These are phyloP conservation scores for Bilobella aurantiaca DNA, from an alignment of 1,140 invertebrate species.

Conservation along the genomic window DNA sequence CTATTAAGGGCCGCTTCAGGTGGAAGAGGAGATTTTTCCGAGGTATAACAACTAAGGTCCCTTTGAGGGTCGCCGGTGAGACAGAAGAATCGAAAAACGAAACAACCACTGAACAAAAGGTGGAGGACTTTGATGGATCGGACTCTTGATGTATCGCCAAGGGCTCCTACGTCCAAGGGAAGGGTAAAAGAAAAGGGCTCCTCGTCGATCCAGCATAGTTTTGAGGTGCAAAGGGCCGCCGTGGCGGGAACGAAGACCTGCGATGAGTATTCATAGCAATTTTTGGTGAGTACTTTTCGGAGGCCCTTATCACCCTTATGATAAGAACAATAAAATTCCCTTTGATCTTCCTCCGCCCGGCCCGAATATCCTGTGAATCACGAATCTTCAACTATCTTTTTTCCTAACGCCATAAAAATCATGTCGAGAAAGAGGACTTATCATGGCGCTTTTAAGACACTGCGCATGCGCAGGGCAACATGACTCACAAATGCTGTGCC, in stretches of 20 bases:
- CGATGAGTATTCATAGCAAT: not conserved
- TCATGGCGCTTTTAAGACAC: no score
- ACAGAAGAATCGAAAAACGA: conserved; percentile 8
- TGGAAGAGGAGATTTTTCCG: not conserved
- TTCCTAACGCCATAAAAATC: no score
- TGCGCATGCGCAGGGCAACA: no score
- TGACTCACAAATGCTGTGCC: no score
- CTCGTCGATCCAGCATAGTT: no score
- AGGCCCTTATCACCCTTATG: conserved; percentile 32
- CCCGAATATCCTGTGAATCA: no score
- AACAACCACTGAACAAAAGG: not conserved
- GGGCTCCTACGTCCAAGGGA: not conserved
- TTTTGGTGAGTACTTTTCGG: not conserved
- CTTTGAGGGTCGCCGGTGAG: conserved; percentile 26
- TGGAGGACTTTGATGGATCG: not conserved
- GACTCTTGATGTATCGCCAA: not conserved
- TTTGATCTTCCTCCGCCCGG: no score
- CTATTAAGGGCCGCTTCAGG: no score
- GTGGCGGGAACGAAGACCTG: no score
- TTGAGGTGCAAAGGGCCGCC: no score
- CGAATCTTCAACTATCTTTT: no score
- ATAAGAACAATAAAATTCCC: conserved; percentile 35
- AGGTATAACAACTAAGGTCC: not conserved
- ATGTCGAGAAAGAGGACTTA: no score
- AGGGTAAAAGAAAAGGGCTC: not conserved